A percentile compares a stretch with the other conserved stretches of the same genome.
phyloP scores from a whole-genome alignment of 2,797 vertebrate species.

The Todus mexicanus region DNA sequence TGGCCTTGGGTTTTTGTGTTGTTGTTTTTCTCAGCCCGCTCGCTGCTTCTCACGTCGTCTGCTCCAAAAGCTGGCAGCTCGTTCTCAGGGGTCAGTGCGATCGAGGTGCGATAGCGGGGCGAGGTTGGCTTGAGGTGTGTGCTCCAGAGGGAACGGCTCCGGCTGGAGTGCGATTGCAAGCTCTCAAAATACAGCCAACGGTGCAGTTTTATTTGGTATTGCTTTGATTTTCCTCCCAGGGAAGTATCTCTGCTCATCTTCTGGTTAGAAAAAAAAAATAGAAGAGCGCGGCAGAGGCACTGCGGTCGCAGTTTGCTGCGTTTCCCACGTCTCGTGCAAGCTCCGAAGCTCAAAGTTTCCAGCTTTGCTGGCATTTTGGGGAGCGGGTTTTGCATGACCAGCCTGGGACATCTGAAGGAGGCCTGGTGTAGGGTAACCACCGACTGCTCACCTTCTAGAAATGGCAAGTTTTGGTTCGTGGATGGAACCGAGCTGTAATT shows the following conservation, averaged over 20 bases:
- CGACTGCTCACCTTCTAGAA: background rate
- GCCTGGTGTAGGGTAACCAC: fast-evolving
- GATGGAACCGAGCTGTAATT: background rate
- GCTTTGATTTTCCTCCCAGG: background rate
- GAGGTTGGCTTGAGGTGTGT: background rate
- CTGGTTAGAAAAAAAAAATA: background rate
- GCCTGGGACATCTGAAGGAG: background rate
- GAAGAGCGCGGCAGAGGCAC: background rate
- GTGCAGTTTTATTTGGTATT: background rate
- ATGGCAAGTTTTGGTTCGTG: background rate
- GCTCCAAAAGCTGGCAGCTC: background rate
- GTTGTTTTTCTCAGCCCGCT: background rate
- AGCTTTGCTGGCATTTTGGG: background rate
- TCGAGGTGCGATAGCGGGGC: background rate
- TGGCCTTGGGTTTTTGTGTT: background rate
- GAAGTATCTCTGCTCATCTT: background rate
- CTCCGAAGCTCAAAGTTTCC: background rate
- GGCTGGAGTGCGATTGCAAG: background rate
- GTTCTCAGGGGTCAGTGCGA: background rate
- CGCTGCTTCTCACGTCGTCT: background rate
- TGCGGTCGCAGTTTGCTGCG: fast-evolving
- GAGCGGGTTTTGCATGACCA: background rate
- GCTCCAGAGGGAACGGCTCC: background rate
- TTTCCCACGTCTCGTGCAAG: fast-evolving
- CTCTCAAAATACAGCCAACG: fast-evolving